Evolutionary conservation across 2,888 invertebrate genomes (phyloP).

Genomic region (Hipparchia semele): DNA sequence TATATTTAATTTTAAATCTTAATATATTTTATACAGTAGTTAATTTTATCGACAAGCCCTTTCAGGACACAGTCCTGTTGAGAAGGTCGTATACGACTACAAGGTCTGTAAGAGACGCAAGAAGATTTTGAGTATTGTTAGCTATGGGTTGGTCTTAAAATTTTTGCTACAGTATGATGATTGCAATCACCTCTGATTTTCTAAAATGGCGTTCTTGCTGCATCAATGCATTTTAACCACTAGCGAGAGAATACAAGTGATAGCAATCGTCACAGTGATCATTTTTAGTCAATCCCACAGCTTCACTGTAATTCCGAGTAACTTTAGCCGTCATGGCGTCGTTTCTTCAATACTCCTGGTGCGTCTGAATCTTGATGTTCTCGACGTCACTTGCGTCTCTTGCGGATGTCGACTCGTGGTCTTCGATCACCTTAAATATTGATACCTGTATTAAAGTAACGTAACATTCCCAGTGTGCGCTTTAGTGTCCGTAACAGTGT

Average conservation of each 20-base stretch:
- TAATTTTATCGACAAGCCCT: slow-evolving; percentile 53
- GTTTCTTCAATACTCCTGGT: neutral
- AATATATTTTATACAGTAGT: slow-evolving; percentile 73
- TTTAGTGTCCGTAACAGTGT: slow-evolving; percentile 77
- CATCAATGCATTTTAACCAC: no score
- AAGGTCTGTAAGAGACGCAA: neutral
- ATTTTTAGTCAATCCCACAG: no score
- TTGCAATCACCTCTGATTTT: no score
- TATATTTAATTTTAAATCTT: slow-evolving; percentile 61
- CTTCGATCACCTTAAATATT: slow-evolving; percentile 53
- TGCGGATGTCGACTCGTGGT: neutral
- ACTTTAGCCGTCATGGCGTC: neutral
- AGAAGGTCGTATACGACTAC: neutral
- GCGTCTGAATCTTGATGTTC: neutral
- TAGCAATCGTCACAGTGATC: no score
- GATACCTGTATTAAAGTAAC: slow-evolving; percentile 79
- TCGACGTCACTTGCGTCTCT: neutral
- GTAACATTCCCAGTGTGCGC: slow-evolving; percentile 81
- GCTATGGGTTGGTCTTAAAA: no score
- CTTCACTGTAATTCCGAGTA: no score
- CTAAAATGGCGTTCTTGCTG: no score
- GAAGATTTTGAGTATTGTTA: neutral
- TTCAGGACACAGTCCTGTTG: slow-evolving; percentile 56
- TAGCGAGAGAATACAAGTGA: no score
- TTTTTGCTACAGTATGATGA: no score